Percentiles rank a stretch among this genome's conserved stretches.
phyloP scores from a whole-genome alignment of 2,113 vertebrate genomes.

The Pollimyrus isidori region DNA sequence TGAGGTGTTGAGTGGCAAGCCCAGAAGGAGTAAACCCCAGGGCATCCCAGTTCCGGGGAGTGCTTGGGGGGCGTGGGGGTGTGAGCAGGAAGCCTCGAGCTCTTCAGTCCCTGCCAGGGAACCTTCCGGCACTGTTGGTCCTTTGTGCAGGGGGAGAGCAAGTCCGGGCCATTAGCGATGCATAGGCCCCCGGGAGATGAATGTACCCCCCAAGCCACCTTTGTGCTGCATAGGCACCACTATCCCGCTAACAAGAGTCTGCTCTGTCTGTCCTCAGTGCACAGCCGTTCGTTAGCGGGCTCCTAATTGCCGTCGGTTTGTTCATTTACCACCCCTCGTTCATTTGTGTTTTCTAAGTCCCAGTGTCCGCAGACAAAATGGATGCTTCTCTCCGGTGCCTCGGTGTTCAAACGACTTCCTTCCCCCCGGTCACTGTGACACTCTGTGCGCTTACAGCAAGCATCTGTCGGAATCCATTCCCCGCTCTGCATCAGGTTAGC shows the following conservation, averaged over 20 bases:
- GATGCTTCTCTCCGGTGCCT: not conserved
- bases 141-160: not conserved
- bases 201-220: slow-evolving; percentile 46
- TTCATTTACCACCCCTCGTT: not conserved
- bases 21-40: not conserved
- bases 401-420: not conserved
- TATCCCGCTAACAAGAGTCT: slow-evolving; percentile 45
- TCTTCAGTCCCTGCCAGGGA: not conserved
- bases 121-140: not conserved
- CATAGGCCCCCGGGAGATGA: slow-evolving; percentile 42
- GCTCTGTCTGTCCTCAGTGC: slow-evolving; percentile 36
- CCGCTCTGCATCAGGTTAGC: not conserved
- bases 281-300: slow-evolving; percentile 9
- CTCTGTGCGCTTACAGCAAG: not conserved
- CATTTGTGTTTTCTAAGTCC: not conserved
- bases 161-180: slow-evolving; percentile 49
- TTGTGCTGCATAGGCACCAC: slow-evolving; percentile 49
- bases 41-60: not conserved
- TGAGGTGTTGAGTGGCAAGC: not conserved
- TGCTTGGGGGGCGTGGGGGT: not conserved
- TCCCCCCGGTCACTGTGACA: not conserved
- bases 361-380: not conserved
- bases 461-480: not conserved
- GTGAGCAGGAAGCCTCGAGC: not conserved
- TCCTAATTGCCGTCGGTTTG: slow-evolving; percentile 19